phyloP scores from a whole-genome alignment of 2,797 vertebrate genomes.

The Acanthurus tractus region DNA sequence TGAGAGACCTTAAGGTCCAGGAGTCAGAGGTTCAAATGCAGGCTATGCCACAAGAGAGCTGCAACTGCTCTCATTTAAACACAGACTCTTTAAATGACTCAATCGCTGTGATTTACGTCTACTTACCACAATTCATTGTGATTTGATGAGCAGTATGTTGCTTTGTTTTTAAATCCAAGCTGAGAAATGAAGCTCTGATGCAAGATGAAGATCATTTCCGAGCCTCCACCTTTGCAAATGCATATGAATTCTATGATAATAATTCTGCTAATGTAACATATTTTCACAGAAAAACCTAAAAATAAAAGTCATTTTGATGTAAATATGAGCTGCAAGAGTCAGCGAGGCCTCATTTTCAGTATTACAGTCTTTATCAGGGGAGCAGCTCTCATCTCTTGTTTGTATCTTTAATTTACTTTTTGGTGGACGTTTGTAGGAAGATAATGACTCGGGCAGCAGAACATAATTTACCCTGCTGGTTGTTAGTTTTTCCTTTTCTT shows the following conservation, averaged over 20 bases:
- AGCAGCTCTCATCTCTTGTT: constrained; percentile 22
- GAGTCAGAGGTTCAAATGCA: constrained; percentile 78
- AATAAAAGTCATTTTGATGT: constrained; percentile 18
- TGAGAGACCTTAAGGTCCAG: constrained; percentile 66
- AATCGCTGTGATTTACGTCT: constrained; percentile 54
- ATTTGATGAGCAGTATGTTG: constrained; percentile 59
- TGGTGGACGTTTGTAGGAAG: constrained; percentile 32
- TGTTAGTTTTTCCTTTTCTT: constrained; percentile 8
- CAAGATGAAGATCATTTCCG: background rate
- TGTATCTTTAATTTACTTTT: constrained; percentile 35
- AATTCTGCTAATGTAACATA: background rate
- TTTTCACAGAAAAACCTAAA: constrained; percentile 11
- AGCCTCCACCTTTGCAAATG: background rate
- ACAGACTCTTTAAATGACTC: constrained; percentile 17
- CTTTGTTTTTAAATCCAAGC: constrained; percentile 13
- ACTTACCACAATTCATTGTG: background rate
- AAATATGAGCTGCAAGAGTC: constrained; percentile 18
- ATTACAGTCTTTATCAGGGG: constrained; percentile 43
- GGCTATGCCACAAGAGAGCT: constrained; percentile 61
- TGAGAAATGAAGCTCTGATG: constrained; percentile 23
- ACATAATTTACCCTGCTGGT: constrained; percentile 5
- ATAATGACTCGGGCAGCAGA: constrained; percentile 30
- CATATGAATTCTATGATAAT: constrained; percentile 3
- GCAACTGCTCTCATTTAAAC: constrained; percentile 26
- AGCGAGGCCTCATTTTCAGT: constrained; percentile 16